A percentile compares a stretch with the other conserved stretches of the same genome.
phyloP scores from a whole-genome alignment of 2,113 vertebrate species.

The Muscicapa adusta region DNA sequence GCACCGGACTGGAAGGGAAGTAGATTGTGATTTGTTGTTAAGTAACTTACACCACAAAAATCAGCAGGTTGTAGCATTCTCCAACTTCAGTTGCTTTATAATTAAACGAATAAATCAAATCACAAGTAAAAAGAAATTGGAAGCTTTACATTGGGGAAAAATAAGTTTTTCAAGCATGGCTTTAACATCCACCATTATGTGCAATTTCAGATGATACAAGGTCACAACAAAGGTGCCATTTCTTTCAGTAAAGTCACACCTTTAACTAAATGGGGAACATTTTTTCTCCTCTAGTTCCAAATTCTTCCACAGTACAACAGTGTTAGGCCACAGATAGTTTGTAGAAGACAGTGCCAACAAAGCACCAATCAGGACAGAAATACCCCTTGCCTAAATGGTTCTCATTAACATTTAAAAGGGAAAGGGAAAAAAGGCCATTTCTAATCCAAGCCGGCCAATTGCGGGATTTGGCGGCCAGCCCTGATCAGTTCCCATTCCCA shows the following conservation, averaged over 20 bases:
- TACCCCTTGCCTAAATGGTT: conserved; percentile 8
- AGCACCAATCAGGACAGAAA: conserved; percentile 21
- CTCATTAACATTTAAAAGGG: not conserved
- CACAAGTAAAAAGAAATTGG: conserved; percentile 38
- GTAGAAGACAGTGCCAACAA: not conserved
- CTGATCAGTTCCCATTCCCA: conserved; percentile 10
- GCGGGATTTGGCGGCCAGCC: not conserved
- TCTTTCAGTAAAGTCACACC: not conserved
- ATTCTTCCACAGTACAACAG: conserved; percentile 3
- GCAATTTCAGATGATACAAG: not conserved
- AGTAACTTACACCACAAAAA: conserved; percentile 29
- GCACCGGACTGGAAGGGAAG: not conserved
- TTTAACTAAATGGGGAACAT: not conserved
- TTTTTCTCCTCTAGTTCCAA: not conserved
- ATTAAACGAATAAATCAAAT: conserved; percentile 68
- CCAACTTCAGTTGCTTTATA: conserved; percentile 66
- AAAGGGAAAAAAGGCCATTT: not conserved
- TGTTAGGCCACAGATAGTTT: not conserved
- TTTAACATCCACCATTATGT: not conserved
- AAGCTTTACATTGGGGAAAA: not conserved
- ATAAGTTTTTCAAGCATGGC: not conserved
- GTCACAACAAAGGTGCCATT: not conserved
- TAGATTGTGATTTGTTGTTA: not conserved
- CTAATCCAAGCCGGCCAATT: not conserved
- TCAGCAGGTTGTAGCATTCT: conserved; percentile 50